Percentiles rank a stretch among this genome's conserved stretches.
phyloP scores from a whole-genome alignment of 2,113 vertebrate species.

The Zosterops japonicus region DNA sequence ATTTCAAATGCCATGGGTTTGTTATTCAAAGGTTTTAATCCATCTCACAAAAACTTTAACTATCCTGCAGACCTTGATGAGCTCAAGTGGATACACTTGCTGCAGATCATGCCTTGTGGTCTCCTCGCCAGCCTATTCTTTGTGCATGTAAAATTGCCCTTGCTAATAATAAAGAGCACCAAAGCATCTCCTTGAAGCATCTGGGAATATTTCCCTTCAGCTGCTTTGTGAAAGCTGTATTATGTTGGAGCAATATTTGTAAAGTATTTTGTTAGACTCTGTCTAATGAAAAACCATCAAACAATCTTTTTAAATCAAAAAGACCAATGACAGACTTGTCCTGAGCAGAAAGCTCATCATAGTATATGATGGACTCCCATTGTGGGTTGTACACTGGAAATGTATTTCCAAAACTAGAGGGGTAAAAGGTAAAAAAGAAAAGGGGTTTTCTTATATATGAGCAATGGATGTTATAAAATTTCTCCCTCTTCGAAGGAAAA shows the following conservation, averaged over 20 bases:
- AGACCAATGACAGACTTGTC: background rate
- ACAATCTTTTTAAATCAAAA: background rate
- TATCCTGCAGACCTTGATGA: background rate
- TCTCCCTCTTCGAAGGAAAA: slow-evolving; percentile 10
- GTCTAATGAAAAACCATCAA: background rate
- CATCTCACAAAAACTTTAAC: background rate
- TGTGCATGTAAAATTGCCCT: background rate
- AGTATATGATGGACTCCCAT: background rate
- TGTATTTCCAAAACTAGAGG: background rate
- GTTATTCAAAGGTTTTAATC: background rate
- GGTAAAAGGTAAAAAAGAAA: background rate
- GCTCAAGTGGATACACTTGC: background rate
- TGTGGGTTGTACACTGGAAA: background rate
- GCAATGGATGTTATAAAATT: background rate
- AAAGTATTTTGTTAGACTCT: background rate
- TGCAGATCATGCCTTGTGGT: background rate
- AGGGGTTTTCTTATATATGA: background rate
- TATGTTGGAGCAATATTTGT: background rate
- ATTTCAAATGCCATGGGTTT: background rate
- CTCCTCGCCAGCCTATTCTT: background rate
- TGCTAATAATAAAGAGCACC: background rate
- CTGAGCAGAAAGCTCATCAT: background rate
- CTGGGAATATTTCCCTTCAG: background rate
- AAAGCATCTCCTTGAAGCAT: background rate
- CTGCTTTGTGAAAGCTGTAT: background rate